phyloP scores from a whole-genome alignment of 2,888 invertebrate genomes.

The Polietes domitor region DNA sequence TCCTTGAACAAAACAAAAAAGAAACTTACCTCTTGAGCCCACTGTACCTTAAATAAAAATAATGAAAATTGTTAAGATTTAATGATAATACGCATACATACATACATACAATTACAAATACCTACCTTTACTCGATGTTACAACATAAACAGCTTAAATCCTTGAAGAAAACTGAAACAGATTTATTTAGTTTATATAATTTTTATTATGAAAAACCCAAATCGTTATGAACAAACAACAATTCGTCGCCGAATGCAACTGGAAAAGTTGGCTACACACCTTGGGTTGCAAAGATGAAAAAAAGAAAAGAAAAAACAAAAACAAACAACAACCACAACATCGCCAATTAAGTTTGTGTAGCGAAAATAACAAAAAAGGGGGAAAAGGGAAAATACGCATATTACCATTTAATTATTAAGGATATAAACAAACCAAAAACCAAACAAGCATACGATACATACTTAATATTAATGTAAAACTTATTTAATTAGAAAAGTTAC shows the following conservation, averaged over 20 bases:
- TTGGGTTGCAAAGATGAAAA: slow-evolving; percentile 30
- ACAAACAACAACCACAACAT: slow-evolving; percentile 4
- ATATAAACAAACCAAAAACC: slow-evolving; percentile 17
- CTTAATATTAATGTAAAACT: slow-evolving; percentile 5
- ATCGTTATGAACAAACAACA: slow-evolving; percentile 37
- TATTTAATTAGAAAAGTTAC: slow-evolving; percentile 29
- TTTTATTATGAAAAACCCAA: slow-evolving; percentile 9
- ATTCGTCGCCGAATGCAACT: slow-evolving; percentile 29
- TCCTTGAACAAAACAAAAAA: slow-evolving; percentile 32
- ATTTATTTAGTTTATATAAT: background rate
- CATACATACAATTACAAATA: slow-evolving; percentile 34
- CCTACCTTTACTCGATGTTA: slow-evolving; percentile 16
- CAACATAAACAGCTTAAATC: slow-evolving; percentile 35
- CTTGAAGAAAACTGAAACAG: slow-evolving; percentile 17
- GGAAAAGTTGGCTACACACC: slow-evolving; percentile 29
- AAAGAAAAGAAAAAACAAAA: slow-evolving; percentile 24
- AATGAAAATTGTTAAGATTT: slow-evolving; percentile 33
- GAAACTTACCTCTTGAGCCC: slow-evolving; percentile 64
- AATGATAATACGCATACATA: background rate
- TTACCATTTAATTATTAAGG: slow-evolving; percentile 62
- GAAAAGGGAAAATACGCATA: slow-evolving; percentile 70
- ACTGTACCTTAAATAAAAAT: slow-evolving; percentile 62
- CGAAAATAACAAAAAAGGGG: slow-evolving; percentile 56
- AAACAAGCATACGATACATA: slow-evolving; percentile 18
- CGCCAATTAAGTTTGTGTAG: slow-evolving; percentile 55